Evolutionary conservation across 2,888 invertebrate species (phyloP), one percentile per base, ranked within the genome.

Genomic region (Chrysolina haemoptera): DNA sequence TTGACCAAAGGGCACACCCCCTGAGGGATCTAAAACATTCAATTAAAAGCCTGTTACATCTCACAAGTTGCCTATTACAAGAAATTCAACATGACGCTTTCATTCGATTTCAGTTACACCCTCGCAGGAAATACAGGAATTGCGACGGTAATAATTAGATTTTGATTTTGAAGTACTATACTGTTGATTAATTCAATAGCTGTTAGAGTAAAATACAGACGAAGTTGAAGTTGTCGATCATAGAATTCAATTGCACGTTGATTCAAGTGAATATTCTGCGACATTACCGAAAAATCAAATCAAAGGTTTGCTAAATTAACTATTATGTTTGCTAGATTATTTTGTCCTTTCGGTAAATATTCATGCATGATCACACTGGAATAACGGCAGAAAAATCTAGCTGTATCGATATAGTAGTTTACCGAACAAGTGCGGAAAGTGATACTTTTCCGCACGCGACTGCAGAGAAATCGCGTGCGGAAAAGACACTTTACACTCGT

Each of bases 1-100:
- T 83, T 84, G 85, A 84, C 85, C 85, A 85, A 80, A 81, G 82
- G 84, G 83, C 83, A 85, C 84, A 83, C 85, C 85, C 84, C 82
- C 77, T 43, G 55, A 53, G 82, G 85, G 83, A 85, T 85, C 83
- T 81, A 84, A 84, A 84, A 85, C 85, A 85, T 84, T 84, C 82
- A 82, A 85, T 85, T 85, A 85, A 82, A 83, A 81, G 82, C 83
- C 80, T 75, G 83, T 84, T 83, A 82, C 83, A 78, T 83, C 80
- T 82, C 82, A 77, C 83, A 82, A 84, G 82, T 83, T 82, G 80
- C 81, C 67, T 53, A 50, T 67, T 67, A 67, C 53, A 27, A 50
- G 40, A 20, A 67, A 53, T 35, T 53, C 53, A 18, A 53, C 27
- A 22, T 67, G 53, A 67, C 22, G 40, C 48, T 11, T 27, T 50